These are phyloP conservation scores for Psammodynastes pulverulentus DNA, from an alignment of 2,113 vertebrate genomes.

Conservation along the genomic window DNA sequence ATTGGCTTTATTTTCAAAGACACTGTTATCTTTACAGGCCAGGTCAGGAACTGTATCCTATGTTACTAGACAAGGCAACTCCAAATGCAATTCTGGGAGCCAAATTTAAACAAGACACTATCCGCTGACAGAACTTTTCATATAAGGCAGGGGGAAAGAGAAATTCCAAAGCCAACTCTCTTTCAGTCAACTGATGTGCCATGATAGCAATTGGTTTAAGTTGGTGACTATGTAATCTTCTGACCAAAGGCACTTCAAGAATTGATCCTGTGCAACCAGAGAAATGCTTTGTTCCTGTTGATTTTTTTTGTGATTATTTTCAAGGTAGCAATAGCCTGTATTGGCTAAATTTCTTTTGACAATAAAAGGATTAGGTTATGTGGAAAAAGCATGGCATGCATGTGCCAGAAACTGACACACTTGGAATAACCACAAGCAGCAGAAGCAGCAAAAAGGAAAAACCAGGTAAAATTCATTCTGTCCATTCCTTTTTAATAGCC, in stretches of 20 bases:
- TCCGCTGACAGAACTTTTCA: conserved; percentile 36
- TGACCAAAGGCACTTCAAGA: conserved; percentile 67
- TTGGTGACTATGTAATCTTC: conserved; percentile 44
- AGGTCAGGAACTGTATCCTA: conserved; percentile 53
- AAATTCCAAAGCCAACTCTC: conserved; percentile 17
- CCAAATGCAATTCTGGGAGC: conserved; percentile 34
- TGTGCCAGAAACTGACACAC: conserved; percentile 37
- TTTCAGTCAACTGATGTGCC: conserved; percentile 54
- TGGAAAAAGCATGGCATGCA: conserved; percentile 21
- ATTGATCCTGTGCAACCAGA: conserved; percentile 37
- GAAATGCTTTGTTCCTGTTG: conserved; percentile 39
- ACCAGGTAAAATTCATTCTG: conserved; percentile 63
- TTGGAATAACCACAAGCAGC: conserved; percentile 38
- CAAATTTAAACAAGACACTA: conserved; percentile 39
- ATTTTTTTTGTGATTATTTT: conserved; percentile 42
- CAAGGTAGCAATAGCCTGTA: conserved; percentile 51
- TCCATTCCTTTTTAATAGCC: conserved; percentile 82
- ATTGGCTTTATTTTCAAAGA: conserved; percentile 67
- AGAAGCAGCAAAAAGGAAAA: conserved; percentile 26
- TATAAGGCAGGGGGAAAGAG: conserved; percentile 34
- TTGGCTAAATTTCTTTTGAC: background rate
- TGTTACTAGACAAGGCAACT: conserved; percentile 56
- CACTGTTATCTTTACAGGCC: conserved; percentile 48
- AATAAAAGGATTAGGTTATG: background rate
- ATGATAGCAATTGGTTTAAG: conserved; percentile 1